Evolutionary conservation across 2,113 vertebrate genomes (phyloP).

Genomic region (Pangasianodon hypophthalmus): DNA sequence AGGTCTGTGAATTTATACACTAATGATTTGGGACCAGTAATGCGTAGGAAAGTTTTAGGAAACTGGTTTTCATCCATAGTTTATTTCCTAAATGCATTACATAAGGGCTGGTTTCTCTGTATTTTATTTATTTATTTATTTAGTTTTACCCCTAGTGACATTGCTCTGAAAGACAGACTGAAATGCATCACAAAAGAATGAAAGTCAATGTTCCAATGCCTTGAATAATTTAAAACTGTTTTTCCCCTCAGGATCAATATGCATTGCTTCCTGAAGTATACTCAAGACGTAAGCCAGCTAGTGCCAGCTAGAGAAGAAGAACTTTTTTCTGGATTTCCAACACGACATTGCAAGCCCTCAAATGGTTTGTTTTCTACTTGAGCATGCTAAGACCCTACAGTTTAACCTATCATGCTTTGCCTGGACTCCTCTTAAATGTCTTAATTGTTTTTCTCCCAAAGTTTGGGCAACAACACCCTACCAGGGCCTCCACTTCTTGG

Average conservation of each 20-base stretch:
- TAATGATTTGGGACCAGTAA: no score
- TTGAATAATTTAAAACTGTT: not conserved
- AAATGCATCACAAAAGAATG: no score
- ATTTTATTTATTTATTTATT: not conserved
- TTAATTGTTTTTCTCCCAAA: not conserved
- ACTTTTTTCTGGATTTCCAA: conserved; percentile 25
- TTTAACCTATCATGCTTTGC: not conserved
- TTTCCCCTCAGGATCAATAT: conserved; percentile 13
- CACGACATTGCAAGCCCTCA: conserved; percentile 13
- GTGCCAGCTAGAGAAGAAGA: not conserved
- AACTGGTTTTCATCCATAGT: no score
- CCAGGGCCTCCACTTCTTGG: not conserved
- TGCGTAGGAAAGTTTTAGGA: no score
- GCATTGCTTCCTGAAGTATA: conserved; percentile 42
- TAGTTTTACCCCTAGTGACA: not conserved
- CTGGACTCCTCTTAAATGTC: not conserved
- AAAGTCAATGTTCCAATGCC: no score
- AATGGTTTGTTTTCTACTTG: conserved; percentile 7
- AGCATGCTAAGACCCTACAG: not conserved
- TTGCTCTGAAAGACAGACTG: not conserved
- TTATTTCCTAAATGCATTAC: no score
- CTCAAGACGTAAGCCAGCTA: not conserved
- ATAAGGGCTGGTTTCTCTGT: no score
- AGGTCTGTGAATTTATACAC: no score
- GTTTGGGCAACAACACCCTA: not conserved